These are phyloP conservation scores for Nesoenas mayeri DNA, from an alignment of 2,113 vertebrate genomes.

Conservation along the genomic window DNA sequence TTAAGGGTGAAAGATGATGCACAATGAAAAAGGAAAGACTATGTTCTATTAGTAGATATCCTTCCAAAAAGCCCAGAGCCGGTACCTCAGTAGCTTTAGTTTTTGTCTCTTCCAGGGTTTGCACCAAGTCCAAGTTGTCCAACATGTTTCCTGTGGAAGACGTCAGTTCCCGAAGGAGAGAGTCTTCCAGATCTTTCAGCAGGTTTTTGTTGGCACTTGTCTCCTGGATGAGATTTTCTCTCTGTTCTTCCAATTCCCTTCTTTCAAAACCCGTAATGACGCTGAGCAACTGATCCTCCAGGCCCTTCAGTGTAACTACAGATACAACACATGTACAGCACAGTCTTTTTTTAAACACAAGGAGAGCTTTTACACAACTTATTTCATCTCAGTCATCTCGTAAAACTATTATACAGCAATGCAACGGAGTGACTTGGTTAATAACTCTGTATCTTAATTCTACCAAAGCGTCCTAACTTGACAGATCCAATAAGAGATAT, in stretches of 20 bases:
- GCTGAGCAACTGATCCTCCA: slow-evolving; percentile 96
- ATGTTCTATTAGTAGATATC: not conserved
- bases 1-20: not conserved
- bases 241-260: slow-evolving; percentile 90
- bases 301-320: slow-evolving; percentile 90
- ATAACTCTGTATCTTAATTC: not conserved
- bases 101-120: slow-evolving; percentile 93
- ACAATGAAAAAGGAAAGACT: not conserved
- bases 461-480: not conserved
- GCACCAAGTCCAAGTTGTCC: slow-evolving; percentile 91
- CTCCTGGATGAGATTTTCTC: slow-evolving; percentile 90
- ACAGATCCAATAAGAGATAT: not conserved
- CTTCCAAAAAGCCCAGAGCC: not conserved
- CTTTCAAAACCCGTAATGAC: slow-evolving; percentile 90
- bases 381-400: not conserved
- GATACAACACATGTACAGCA: not conserved
- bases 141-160: slow-evolving; percentile 96
- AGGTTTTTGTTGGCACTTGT: slow-evolving; percentile 93
- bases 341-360: not conserved
- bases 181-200: slow-evolving; percentile 91
- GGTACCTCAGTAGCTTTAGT: slow-evolving; percentile 88
- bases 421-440: not conserved
- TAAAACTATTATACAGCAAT: not conserved
- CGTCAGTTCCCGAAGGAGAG: slow-evolving; percentile 88
- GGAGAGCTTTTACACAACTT: not conserved